Percentiles rank a stretch among this genome's conserved stretches.
Conservation (phyloP, 2,113 vertebrate species). For the Tautogolabrus adspersus region DNA sequence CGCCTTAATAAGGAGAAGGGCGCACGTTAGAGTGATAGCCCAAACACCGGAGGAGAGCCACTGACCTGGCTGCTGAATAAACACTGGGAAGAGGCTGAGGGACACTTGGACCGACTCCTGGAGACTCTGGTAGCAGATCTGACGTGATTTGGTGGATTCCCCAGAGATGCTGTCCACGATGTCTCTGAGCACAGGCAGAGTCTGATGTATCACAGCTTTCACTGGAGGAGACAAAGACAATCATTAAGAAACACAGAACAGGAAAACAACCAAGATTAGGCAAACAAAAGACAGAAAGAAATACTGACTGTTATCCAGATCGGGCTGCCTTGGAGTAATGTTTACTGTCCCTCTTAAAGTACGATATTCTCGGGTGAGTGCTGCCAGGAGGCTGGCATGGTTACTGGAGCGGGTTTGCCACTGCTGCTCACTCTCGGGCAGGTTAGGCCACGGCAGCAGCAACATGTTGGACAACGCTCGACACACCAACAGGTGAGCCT, state of each 20-base stretch:
- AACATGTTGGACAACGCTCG: constrained; percentile 93
- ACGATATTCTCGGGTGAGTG: constrained; percentile 92
- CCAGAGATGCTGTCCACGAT: constrained; percentile 94
- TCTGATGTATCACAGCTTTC: constrained; percentile 93
- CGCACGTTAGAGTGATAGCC: too few species aligned
- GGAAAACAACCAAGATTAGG: neutral
- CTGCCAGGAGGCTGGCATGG: constrained; percentile 90
- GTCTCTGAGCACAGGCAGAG: constrained; percentile 92
- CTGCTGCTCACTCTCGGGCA: constrained; percentile 94
- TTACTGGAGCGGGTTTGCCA: constrained; percentile 94
- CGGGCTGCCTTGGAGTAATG: constrained; percentile 86
- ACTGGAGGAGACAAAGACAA: constrained; percentile 78
- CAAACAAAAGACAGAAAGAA: neutral
- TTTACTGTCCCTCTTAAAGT: constrained; percentile 86
- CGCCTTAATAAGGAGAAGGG: too few species aligned
- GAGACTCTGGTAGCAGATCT: constrained; percentile 98
- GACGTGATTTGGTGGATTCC: constrained; percentile 96
- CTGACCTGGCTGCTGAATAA: constrained; percentile 98
- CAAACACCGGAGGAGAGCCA: neutral
- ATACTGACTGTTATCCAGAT: constrained; percentile 89
- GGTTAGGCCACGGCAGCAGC: constrained; percentile 94
- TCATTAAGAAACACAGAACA: neutral
- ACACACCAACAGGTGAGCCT: constrained; percentile 96
- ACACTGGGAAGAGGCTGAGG: constrained; percentile 94
- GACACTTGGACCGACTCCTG: constrained; percentile 98